Evolutionary conservation across 2,888 invertebrate genomes (phyloP), one percentile per base, ranked within the genome.

Genomic region (Acanthopleura granulata): DNA sequence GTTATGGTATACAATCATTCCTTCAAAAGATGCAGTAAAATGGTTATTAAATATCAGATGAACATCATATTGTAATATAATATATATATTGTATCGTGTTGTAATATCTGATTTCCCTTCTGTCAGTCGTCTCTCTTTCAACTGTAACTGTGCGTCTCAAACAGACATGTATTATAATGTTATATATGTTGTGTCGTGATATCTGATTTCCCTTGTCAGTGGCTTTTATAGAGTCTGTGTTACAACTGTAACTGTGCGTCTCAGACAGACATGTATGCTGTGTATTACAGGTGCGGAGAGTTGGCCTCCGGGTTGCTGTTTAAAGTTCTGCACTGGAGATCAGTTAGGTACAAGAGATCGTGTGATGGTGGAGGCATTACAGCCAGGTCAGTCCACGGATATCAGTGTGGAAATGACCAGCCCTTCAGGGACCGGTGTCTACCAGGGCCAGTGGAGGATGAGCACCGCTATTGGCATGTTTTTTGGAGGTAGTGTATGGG

Each of bases 391-490:
- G 88, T 93, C 93, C 74, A 93, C 93, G 74, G 94, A 95, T 86
- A 92, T 98, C 74, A 93, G 94, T 83, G 93, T 97, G 78, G 94
- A 95, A 85, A 94, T 97, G 92, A 93, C 93, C 73, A 95, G 96
- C 87, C 97, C 98, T 14, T 91, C 92, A 18, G 89, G 91, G 75
- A 92, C 94, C 62, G 96, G 96, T 16, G 93, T 93, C 25, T 95
- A 95, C 90, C 94, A 95, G 90, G 95, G 95, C 82, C 95, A 95
- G 92, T 98, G 97, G 94, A 94, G 97, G 87, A 93, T 98, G 92
- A 94, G 94, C 86, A 96, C 96, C 76, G 93, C 95, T 62, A 94
- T 94, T 85, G 97, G 97, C 78, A 93, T 95, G 85, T 96, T 95
- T 91, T 97, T 98, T 93, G 98, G 98, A 91, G 97, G 97, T 97